These are phyloP conservation scores for Mesorhabditis sp. DNA, from an alignment of 2,888 invertebrate species.

Conservation along the genomic window DNA sequence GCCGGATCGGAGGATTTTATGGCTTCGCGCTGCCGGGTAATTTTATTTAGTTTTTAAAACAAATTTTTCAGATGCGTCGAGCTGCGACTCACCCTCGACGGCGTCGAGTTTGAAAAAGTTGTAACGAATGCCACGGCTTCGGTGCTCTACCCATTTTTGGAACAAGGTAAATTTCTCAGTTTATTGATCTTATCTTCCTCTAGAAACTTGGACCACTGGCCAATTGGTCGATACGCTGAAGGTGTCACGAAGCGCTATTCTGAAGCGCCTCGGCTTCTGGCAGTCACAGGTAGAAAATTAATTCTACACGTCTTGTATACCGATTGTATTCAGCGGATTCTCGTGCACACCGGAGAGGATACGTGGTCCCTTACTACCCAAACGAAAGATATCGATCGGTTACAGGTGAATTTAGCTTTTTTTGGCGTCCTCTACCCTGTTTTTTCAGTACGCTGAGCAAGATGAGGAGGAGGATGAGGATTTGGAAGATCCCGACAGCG, in stretches of 20 bases:
- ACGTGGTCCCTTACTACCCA: background rate
- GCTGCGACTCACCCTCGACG: conserved; percentile 36
- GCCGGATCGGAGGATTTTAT: conserved; percentile 33
- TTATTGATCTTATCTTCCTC: background rate
- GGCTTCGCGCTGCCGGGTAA: conserved; percentile 32
- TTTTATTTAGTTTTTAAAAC: conserved; percentile 8
- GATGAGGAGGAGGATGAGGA: conserved; percentile 29
- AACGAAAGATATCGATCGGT: background rate
- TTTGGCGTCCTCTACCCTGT: background rate
- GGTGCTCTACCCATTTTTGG: conserved; percentile 39
- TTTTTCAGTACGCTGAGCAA: conserved; percentile 15
- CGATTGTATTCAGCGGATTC: background rate
- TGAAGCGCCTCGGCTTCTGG: conserved; percentile 45
- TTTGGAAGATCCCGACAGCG: conserved; percentile 19
- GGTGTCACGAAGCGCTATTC: conserved; percentile 21
- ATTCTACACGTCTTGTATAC: background rate
- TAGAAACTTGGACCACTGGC: conserved; percentile 30
- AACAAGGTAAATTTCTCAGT: conserved; percentile 26
- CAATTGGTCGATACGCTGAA: conserved; percentile 33
- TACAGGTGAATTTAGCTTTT: background rate
- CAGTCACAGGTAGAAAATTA: conserved; percentile 23
- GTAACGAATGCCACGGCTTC: conserved; percentile 38
- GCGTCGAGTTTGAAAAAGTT: conserved; percentile 28
- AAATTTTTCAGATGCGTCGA: conserved; percentile 24
- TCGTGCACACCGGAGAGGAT: background rate